Evolutionary conservation across 2,113 vertebrate species (phyloP).

Genomic region (Ophthalmotilapia sp.): DNA sequence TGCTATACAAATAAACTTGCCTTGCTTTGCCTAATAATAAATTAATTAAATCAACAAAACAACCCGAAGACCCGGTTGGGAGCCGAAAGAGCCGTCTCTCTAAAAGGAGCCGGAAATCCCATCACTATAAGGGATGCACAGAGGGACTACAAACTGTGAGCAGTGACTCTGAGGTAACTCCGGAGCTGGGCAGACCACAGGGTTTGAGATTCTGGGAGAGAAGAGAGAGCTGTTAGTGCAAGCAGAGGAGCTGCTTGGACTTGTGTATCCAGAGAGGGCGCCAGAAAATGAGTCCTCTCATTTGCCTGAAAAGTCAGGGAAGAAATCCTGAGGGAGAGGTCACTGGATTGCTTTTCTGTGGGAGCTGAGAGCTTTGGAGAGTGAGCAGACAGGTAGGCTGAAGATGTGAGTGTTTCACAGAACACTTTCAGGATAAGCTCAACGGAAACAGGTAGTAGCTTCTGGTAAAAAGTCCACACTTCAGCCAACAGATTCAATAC

Average conservation of each 20-base stretch:
- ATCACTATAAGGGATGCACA: not conserved
- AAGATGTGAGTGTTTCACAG: not conserved
- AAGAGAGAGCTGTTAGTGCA: not conserved
- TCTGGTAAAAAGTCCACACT: not conserved
- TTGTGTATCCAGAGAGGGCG: not conserved
- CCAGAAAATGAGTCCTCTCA: not conserved
- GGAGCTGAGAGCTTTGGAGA: not conserved
- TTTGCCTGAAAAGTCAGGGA: not conserved
- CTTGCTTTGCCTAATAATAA: not conserved
- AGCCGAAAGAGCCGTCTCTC: not conserved
- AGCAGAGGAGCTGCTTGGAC: not conserved
- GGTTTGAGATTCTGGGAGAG: not conserved
- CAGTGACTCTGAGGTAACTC: not conserved
- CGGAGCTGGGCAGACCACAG: not conserved
- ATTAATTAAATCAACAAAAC: not conserved
- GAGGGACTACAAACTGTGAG: not conserved
- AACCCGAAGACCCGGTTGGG: not conserved
- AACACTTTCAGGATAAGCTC: not conserved
- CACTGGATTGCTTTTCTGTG: not conserved
- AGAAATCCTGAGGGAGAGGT: not conserved
- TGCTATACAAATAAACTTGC: not conserved
- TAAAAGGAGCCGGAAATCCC: not conserved
- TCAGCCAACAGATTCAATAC: not conserved
- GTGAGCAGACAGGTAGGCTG: not conserved
- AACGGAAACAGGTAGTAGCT: not conserved